Conservation (phyloP, 2,113 vertebrate species). For the Alligator sinensis region DNA sequence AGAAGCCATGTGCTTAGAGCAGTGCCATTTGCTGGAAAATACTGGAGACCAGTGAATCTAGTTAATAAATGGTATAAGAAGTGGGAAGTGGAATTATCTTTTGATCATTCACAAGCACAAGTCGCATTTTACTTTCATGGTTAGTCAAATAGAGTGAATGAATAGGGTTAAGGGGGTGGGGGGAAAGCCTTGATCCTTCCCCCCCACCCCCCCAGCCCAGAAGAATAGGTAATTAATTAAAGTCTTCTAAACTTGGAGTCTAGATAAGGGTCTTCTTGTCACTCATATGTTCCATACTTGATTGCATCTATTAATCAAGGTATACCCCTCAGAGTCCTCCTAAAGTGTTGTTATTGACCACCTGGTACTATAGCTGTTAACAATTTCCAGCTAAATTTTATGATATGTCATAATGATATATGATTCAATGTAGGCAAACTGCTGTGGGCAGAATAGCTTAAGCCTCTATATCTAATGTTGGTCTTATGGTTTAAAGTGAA, state of each 20-base stretch:
- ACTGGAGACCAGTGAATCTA: too few species aligned
- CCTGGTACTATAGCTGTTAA: constrained; percentile 8
- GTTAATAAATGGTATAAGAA: too few species aligned
- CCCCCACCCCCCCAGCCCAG: not conserved
- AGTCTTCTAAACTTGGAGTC: constrained; percentile 2
- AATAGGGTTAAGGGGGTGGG: not conserved
- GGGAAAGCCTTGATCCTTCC: not conserved
- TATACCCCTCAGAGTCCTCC: not conserved
- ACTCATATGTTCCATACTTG: not conserved
- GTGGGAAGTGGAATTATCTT: not conserved
- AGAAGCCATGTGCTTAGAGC: too few species aligned
- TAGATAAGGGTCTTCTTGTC: not conserved
- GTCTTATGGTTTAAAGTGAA: not conserved
- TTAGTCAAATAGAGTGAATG: not conserved
- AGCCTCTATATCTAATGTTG: not conserved
- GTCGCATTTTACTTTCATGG: not conserved
- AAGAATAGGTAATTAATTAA: not conserved
- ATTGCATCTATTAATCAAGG: constrained; percentile 18
- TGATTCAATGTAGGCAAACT: not conserved
- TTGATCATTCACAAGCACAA: not conserved
- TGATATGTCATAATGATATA: not conserved
- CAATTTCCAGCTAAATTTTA: not conserved
- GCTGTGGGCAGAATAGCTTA: not conserved
- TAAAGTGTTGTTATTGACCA: constrained; percentile 13
- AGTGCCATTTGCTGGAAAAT: too few species aligned